phyloP scores from a whole-genome alignment of 2,113 vertebrate species.

The Chlorodrepanis virens region DNA sequence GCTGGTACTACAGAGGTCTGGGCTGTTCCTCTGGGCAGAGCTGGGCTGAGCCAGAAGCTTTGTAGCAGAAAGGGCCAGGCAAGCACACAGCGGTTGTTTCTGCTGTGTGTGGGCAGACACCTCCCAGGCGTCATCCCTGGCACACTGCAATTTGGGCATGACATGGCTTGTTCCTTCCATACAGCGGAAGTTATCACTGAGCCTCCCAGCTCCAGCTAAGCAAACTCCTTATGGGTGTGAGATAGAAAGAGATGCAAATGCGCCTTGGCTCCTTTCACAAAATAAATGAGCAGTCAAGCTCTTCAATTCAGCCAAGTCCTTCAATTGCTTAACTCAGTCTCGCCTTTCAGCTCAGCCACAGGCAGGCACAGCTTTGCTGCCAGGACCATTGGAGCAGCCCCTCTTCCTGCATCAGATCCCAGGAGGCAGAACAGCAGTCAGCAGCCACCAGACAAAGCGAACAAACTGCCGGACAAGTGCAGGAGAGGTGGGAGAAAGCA shows the following conservation, averaged over 20 bases:
- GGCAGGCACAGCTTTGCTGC: background rate
- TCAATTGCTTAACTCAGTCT: background rate
- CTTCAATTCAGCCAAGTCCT: background rate
- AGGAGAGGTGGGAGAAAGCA: background rate
- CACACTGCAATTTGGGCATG: background rate
- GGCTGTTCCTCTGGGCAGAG: background rate
- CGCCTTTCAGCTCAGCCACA: background rate
- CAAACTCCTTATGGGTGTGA: background rate
- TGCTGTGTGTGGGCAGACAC: background rate
- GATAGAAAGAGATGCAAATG: background rate
- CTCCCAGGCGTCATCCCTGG: background rate
- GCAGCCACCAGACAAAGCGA: background rate
- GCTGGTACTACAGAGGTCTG: background rate
- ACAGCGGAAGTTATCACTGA: background rate
- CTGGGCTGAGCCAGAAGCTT: background rate
- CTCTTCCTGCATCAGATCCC: background rate
- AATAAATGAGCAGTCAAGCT: background rate
- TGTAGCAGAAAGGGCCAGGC: rapidly evolving
- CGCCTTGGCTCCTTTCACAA: background rate
- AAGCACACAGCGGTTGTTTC: background rate
- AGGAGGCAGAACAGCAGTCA: background rate
- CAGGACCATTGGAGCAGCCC: background rate
- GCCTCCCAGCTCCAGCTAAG: background rate
- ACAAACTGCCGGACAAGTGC: background rate
- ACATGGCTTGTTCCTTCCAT: background rate